Conservation (phyloP, 2,113 vertebrate species). For the Ginglymostoma cirratum region DNA sequence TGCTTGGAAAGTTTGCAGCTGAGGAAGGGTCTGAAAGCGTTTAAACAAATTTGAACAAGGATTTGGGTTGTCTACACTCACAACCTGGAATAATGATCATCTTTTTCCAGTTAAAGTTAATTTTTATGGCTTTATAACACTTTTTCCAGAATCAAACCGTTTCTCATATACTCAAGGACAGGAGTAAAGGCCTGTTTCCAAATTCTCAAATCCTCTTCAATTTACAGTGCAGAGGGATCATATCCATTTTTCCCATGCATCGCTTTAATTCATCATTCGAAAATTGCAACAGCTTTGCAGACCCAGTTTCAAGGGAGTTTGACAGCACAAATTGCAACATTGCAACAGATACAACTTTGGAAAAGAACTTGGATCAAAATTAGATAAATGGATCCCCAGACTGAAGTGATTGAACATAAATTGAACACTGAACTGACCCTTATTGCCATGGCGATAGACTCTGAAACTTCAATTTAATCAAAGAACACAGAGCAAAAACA, state of each 20-base stretch:
- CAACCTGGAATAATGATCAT: neutral
- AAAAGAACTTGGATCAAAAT: neutral
- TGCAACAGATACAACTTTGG: neutral
- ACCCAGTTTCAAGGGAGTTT: neutral
- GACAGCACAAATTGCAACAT: no score
- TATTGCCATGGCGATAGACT: neutral
- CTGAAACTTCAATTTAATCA: neutral
- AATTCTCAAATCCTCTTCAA: neutral
- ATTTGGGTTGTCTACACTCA: no score
- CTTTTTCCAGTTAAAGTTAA: neutral
- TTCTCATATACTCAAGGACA: neutral
- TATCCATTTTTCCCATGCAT: neutral
- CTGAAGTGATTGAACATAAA: neutral
- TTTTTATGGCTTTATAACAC: neutral
- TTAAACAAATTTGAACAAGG: neutral
- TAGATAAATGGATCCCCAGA: neutral
- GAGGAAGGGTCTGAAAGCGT: neutral
- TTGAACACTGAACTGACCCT: neutral
- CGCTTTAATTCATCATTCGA: neutral
- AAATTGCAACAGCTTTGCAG: neutral
- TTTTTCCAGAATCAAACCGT: neutral
- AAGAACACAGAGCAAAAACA: neutral
- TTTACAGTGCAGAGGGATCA: neutral
- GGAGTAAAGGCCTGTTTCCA: neutral
- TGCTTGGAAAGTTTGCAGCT: no score